These are phyloP conservation scores for Stictocephala bisonia DNA, from an alignment of 2,888 invertebrate species.

Conservation along the genomic window DNA sequence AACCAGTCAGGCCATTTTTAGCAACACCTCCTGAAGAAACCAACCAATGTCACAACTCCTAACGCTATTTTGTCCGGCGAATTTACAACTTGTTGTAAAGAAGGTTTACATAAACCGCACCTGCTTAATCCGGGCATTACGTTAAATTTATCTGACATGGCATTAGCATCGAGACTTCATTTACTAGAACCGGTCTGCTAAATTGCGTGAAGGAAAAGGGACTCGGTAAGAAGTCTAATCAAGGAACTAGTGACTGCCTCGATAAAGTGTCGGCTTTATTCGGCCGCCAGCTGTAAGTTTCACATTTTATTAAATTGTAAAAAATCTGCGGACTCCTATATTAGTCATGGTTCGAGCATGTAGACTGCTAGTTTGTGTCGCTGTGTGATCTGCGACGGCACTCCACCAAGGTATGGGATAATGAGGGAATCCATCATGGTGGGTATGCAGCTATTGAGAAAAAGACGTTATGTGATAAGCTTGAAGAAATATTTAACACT, in stretches of 20 bases:
- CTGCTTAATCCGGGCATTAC: not conserved
- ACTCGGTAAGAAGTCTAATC: constrained; percentile 1
- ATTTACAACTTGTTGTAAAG: too few relatives aligned
- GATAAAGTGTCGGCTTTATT: constrained; percentile 9
- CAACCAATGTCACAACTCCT: too few relatives aligned
- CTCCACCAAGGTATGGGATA: not conserved
- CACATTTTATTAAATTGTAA: constrained; percentile 36
- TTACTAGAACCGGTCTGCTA: not conserved
- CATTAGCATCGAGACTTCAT: not conserved
- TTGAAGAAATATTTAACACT: too few relatives aligned
- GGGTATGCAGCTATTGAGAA: too few relatives aligned
- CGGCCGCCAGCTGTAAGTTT: constrained; percentile 2
- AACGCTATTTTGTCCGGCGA: too few relatives aligned
- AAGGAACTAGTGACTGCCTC: constrained; percentile 2
- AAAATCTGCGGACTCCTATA: not conserved
- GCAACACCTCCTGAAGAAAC: too few relatives aligned
- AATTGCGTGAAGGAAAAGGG: not conserved
- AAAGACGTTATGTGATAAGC: too few relatives aligned
- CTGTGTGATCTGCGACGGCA: not conserved
- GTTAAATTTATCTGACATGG: not conserved
- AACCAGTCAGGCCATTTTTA: too few relatives aligned
- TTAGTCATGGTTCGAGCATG: constrained; percentile 9
- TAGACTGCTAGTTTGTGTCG: constrained; percentile 19
- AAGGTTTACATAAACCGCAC: too few relatives aligned
- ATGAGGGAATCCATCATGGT: not conserved